A percentile compares a stretch with the other conserved stretches of the same genome.
These are phyloP conservation scores for Semnopithecus entellus DNA, from an alignment of 2,113 vertebrate species.

Conservation along the genomic window DNA sequence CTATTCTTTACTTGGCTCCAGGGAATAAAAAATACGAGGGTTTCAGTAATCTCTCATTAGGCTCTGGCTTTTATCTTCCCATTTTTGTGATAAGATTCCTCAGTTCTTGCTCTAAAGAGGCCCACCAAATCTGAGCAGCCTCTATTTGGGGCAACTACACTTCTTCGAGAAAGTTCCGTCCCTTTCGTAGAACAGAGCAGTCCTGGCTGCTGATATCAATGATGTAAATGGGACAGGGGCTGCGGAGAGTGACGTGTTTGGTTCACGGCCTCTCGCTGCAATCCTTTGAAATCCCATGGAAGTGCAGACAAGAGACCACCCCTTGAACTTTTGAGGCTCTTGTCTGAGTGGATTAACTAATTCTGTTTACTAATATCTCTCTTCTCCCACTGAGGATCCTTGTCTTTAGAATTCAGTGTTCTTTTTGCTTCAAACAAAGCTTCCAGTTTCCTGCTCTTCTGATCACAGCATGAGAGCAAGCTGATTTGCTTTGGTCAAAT, in stretches of 20 bases:
- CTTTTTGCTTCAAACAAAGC: constrained; percentile 16
- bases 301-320: background rate
- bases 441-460: background rate
- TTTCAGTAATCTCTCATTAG: background rate
- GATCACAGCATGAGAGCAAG: background rate
- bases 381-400: background rate
- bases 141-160: background rate
- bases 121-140: background rate
- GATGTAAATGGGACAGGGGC: background rate
- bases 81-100: background rate
- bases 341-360: constrained; percentile 22
- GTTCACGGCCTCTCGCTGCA: background rate
- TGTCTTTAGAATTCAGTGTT: background rate
- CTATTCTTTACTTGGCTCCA: background rate
- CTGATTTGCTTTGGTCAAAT: constrained; percentile 40
- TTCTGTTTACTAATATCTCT: constrained; percentile 28
- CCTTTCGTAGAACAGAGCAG: background rate
- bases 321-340: constrained; percentile 1
- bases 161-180: background rate
- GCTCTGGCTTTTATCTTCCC: background rate
- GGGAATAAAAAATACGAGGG: background rate
- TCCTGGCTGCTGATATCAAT: background rate
- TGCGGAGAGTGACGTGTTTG: no score
- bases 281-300: background rate
- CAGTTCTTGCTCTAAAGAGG: background rate